Conservation (phyloP, 2,797 vertebrate species). For the Gallirallus australis region DNA sequence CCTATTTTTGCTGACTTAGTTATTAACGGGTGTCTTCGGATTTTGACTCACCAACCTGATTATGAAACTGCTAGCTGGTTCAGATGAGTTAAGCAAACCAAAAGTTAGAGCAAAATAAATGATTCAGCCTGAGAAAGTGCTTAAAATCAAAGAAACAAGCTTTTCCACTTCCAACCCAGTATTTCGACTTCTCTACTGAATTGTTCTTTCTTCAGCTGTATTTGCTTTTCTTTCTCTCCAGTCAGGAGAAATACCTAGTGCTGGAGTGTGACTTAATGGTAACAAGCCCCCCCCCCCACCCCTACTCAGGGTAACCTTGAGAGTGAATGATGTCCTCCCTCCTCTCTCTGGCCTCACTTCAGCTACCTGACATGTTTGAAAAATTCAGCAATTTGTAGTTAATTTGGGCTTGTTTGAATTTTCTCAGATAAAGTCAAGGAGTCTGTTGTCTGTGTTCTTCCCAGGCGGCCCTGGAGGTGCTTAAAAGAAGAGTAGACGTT, state of each 20-base stretch:
- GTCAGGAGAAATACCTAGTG: not conserved
- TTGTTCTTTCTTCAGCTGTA: not conserved
- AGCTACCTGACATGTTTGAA: not conserved
- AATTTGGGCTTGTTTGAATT: not conserved
- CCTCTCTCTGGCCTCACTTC: not conserved
- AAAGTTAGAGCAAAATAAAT: not conserved
- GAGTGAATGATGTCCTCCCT: not conserved
- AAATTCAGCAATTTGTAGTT: not conserved
- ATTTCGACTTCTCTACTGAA: not conserved
- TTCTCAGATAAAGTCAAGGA: not conserved
- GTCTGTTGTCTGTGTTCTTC: not conserved
- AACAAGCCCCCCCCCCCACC: too few species aligned
- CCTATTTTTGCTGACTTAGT: not conserved
- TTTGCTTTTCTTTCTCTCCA: not conserved
- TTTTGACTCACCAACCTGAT: not conserved
- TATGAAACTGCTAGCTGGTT: constrained; percentile 4
- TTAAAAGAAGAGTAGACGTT: too few species aligned
- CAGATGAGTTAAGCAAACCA: constrained; percentile 7
- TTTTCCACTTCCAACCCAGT: not conserved
- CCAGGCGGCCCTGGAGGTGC: too few species aligned
- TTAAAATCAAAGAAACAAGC: constrained; percentile 6
- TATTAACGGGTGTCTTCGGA: not conserved
- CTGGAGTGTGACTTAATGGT: not conserved
- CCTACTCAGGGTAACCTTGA: not conserved
- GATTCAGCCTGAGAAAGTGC: not conserved